Evolutionary conservation across 2,113 vertebrate genomes (phyloP).

Genomic region (Oriolus oriolus): DNA sequence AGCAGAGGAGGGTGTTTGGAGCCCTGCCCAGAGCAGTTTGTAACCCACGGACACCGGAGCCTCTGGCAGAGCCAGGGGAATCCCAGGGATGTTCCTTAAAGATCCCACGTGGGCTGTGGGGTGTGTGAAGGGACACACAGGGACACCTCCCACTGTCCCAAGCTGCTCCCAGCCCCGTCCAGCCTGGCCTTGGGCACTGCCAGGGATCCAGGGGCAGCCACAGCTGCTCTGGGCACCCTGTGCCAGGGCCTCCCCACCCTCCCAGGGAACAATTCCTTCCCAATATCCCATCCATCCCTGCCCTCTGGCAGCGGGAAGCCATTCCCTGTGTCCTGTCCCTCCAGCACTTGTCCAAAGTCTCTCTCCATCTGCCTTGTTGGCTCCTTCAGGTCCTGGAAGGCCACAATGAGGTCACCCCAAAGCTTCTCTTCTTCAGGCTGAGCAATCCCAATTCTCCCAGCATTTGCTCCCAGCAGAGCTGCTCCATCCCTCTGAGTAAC

Average conservation of each 20-base stretch:
- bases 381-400: background rate
- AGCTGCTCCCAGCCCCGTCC: background rate
- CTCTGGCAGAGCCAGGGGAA: background rate
- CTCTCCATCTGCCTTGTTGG: background rate
- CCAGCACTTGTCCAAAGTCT: background rate
- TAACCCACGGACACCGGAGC: fast-evolving
- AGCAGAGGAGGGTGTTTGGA: background rate
- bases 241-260: too few species aligned
- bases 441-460: background rate
- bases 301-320: too few species aligned
- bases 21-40: background rate
- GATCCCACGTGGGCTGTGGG: background rate
- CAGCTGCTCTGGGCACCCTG: too few species aligned
- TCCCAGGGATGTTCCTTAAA: fast-evolving
- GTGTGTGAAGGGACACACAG: background rate
- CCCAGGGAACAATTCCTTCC: too few species aligned
- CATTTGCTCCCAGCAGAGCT: background rate
- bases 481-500: background rate
- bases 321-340: background rate
- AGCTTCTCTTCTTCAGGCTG: background rate
- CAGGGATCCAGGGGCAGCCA: too few species aligned
- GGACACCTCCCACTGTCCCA: background rate
- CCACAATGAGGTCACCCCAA: background rate
- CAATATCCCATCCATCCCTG: too few species aligned
- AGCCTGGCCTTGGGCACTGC: too few species aligned